Evolutionary conservation across 2,797 vertebrate species (phyloP).

Genomic region (Enteromius unitaeniatus): DNA sequence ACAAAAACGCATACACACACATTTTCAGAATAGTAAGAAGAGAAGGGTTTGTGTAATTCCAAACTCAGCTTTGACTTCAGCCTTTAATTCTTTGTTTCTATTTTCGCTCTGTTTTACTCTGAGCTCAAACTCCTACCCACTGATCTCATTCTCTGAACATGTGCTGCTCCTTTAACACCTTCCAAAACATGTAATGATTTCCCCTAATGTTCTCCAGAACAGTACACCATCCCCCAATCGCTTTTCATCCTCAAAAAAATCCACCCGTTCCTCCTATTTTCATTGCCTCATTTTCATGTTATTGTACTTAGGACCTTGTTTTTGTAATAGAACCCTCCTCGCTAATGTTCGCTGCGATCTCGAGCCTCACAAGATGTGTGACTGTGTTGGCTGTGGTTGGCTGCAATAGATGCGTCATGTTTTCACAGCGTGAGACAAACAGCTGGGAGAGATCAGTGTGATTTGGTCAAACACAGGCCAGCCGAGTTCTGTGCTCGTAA

Average conservation of each 20-base stretch:
- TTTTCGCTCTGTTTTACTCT: background rate
- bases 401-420: slow-evolving; percentile 48
- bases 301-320: slow-evolving; percentile 19
- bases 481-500: background rate
- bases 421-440: slow-evolving; percentile 46
- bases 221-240: slow-evolving; percentile 10
- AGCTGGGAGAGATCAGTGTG: slow-evolving; percentile 56
- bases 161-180: slow-evolving; percentile 25
- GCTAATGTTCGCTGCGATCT: no score
- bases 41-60: background rate
- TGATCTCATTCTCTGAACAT: slow-evolving; percentile 40
- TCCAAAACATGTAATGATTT: slow-evolving; percentile 38
- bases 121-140: background rate
- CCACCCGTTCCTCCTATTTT: background rate
- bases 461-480: slow-evolving; percentile 32
- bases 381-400: slow-evolving; percentile 25
- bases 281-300: slow-evolving; percentile 3
- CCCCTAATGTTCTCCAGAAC: slow-evolving; percentile 45
- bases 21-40: background rate
- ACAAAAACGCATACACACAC: no score
- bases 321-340: slow-evolving; percentile 19
- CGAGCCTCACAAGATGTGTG: background rate
- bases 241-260: slow-evolving; percentile 17
- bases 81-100: slow-evolving; percentile 18
- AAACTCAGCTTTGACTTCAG: background rate